Conservation (phyloP, 2,797 vertebrate genomes). For the Otus scops region DNA sequence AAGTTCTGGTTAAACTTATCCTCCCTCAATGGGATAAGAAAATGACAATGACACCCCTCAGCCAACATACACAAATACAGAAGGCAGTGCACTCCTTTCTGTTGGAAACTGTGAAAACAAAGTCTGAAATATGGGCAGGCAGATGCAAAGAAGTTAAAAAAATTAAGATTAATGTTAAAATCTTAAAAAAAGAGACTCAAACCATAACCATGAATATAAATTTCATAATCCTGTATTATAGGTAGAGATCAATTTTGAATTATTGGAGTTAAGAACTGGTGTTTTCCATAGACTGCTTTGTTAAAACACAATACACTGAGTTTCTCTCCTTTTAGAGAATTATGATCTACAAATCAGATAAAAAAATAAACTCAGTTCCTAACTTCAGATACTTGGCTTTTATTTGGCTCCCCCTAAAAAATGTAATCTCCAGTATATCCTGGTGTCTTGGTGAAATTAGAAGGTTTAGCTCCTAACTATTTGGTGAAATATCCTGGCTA, state of each 20-base stretch:
- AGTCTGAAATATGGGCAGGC: not conserved
- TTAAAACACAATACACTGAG: not conserved
- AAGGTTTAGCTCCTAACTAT: not conserved
- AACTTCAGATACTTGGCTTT: not conserved
- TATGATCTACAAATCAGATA: not conserved
- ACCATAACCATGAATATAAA: not conserved
- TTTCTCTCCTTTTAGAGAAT: not conserved
- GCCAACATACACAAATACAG: not conserved
- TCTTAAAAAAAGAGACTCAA: not conserved
- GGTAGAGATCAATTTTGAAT: not conserved
- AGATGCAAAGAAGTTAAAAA: not conserved
- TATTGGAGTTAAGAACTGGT: not conserved
- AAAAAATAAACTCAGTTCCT: not conserved
- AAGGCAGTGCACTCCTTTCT: not conserved
- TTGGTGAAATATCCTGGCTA: not conserved
- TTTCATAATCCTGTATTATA: not conserved
- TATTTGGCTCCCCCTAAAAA: not conserved
- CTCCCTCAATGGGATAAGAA: not conserved
- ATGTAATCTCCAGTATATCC: not conserved
- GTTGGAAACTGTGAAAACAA: not conserved
- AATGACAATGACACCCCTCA: not conserved
- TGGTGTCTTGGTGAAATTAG: not conserved
- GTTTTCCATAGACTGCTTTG: not conserved
- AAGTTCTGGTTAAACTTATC: constrained; percentile 44
- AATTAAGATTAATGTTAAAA: not conserved